A percentile compares a stretch with the other conserved stretches of the same genome.
phyloP scores from a whole-genome alignment of 2,797 vertebrate species.

The Alfaro cultratus region DNA sequence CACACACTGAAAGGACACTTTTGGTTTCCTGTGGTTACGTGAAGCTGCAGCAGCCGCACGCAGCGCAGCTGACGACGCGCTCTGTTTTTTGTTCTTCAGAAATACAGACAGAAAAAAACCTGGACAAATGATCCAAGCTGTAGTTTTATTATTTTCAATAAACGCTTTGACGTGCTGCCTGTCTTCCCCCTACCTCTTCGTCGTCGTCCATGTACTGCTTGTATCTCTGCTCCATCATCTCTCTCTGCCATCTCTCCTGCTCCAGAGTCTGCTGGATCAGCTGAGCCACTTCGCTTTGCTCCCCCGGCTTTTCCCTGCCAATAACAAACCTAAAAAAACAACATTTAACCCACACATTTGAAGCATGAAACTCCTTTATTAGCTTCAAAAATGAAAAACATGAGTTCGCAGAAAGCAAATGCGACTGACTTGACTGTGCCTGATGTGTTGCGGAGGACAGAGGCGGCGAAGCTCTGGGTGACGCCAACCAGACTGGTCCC shows the following conservation, averaged over 20 bases:
- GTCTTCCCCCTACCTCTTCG: slow-evolving; percentile 78
- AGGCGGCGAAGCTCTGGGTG: slow-evolving; percentile 94
- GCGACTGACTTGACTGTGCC: slow-evolving; percentile 87
- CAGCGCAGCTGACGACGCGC: slow-evolving; percentile 1
- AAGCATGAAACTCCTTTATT: neutral
- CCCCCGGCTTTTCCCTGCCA: slow-evolving; percentile 94
- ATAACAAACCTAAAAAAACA: slow-evolving; percentile 88
- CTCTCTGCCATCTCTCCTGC: slow-evolving; percentile 95
- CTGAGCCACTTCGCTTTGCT: slow-evolving; percentile 98
- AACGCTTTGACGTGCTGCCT: neutral
- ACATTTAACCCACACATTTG: neutral
- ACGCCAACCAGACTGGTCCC: slow-evolving; percentile 96
- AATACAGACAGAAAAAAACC: neutral
- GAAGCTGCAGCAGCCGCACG: neutral
- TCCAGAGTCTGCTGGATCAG: slow-evolving; percentile 98
- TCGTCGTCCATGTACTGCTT: slow-evolving; percentile 92
- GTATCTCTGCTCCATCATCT: slow-evolving; percentile 98
- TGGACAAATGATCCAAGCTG: neutral
- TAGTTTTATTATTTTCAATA: neutral
- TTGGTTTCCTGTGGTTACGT: slow-evolving; percentile 33
- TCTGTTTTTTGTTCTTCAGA: neutral
- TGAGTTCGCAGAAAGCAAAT: too few relatives aligned
- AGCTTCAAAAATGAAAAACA: neutral
- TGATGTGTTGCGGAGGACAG: slow-evolving; percentile 93
- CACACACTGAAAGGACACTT: slow-evolving; percentile 2